Conservation (phyloP, 2,113 vertebrate genomes). For the Pseudonaja textilis region DNA sequence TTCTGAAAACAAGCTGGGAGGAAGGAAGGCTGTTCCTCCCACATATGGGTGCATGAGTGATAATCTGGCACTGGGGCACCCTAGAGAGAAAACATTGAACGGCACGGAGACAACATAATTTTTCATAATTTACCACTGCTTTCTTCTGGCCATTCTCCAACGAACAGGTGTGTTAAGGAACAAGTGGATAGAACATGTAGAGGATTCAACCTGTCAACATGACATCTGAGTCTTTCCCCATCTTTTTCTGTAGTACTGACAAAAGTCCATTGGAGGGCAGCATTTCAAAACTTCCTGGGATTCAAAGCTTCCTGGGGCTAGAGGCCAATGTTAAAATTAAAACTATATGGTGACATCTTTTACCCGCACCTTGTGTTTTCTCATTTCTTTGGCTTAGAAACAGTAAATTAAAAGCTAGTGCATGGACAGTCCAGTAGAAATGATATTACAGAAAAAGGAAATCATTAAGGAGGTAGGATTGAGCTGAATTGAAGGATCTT, state of each 20-base stretch:
- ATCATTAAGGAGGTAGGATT: background rate
- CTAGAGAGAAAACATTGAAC: background rate
- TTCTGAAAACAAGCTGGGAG: background rate
- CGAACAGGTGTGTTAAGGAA: background rate
- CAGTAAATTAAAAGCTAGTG: background rate
- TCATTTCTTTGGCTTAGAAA: background rate
- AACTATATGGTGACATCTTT: background rate
- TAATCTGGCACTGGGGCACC: background rate
- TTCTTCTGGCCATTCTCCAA: background rate
- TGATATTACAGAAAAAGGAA: background rate
- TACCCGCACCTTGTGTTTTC: background rate
- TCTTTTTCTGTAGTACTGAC: background rate
- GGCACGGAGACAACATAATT: background rate
- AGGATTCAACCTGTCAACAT: background rate
- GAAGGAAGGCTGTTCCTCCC: background rate
- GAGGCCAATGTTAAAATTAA: background rate
- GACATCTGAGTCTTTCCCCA: too few relatives aligned
- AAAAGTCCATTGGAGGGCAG: slow-evolving; percentile 55
- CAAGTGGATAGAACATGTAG: background rate
- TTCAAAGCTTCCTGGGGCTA: too few relatives aligned
- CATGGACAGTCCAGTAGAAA: background rate
- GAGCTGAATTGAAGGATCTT: background rate
- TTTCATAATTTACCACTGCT: background rate
- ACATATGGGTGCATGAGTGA: background rate
- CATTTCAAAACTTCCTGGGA: slow-evolving; percentile 2